Evolutionary conservation across 2,888 invertebrate genomes (phyloP), one percentile per base, ranked within the genome.

Genomic region (Agonum fuliginosum): DNA sequence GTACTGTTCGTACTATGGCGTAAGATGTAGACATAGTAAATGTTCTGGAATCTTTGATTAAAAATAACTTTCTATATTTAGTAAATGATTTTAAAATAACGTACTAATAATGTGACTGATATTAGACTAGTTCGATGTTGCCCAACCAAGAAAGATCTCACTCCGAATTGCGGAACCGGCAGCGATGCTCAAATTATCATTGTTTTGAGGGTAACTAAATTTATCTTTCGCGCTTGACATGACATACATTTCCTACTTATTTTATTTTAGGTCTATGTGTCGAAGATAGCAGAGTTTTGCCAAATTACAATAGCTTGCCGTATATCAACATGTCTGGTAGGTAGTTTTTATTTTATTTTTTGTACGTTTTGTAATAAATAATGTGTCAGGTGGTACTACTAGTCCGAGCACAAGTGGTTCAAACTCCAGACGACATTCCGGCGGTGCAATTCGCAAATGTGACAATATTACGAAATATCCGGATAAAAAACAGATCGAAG

Each of bases 401-500:
- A 83, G 85, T 10, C 83, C 84, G 27, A 83, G 83, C 58, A 83
- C 83, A 74, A 85, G 85, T 79, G 84, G 84, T 20, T 83, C 86
- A 67, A 83, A 82, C 58, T 85, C 86, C 8, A 83, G 86, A 81
- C 83, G 86, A 76, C 85, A 86, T 80, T 86, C 86, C 14, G 81
- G 83, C 10, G 83, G 84, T 34, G 84, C 85, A 3, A 83, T 84
- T 24, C 83, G 85, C 14, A 86, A 86, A 81, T 86, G 86, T 82
- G 87, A 87, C 79, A 87, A 87, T 82, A 83, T 86, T 43, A 83
- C 84, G 24, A 87, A 87, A 82, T 91, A 90, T 86, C 92, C 92
- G 3, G 92, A 93, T 81, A 90, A 92, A 69, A 90, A 90, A 19
- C 91, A 93, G 71, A 92, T 94, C 43, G 92, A 93, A 82, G 90